These are phyloP conservation scores for Chaenocephalus aceratus DNA, from an alignment of 2,113 vertebrate genomes.

Conservation along the genomic window DNA sequence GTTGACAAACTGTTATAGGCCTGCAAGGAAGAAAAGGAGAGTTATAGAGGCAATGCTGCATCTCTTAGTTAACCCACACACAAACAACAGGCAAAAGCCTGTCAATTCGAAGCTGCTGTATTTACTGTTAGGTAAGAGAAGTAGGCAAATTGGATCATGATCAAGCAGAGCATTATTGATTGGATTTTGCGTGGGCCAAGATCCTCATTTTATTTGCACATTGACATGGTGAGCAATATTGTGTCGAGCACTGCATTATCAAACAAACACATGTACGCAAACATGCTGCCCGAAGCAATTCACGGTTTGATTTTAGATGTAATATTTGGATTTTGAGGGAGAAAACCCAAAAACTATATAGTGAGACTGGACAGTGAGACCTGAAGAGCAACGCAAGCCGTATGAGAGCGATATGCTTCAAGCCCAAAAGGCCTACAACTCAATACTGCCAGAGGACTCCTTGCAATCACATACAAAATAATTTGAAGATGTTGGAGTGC, in stretches of 20 bases:
- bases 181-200: constrained; percentile 70
- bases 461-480: constrained; percentile 50
- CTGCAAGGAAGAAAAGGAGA: constrained; percentile 29
- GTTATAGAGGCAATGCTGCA: constrained; percentile 52
- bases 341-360: constrained; percentile 77
- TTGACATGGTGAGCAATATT: constrained; percentile 66
- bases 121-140: constrained; percentile 71
- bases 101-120: constrained; percentile 58
- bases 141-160: constrained; percentile 75
- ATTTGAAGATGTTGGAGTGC: constrained; percentile 50
- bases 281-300: constrained; percentile 53
- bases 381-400: constrained; percentile 60
- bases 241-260: constrained; percentile 54
- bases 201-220: constrained; percentile 74
- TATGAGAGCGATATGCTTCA: constrained; percentile 60
- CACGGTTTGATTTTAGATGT: constrained; percentile 63
- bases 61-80: constrained; percentile 69
- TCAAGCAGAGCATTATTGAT: constrained; percentile 78
- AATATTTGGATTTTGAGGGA: constrained; percentile 57
- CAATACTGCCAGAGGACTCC: constrained; percentile 65
- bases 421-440: constrained; percentile 61
- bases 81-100: constrained; percentile 46
- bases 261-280: constrained; percentile 63
- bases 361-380: constrained; percentile 66
- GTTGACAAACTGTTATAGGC: constrained; percentile 63